Base-by-base conservation (phyloP, 92 coral and sea anemone species). In the Pocillopora grandis region DNA sequence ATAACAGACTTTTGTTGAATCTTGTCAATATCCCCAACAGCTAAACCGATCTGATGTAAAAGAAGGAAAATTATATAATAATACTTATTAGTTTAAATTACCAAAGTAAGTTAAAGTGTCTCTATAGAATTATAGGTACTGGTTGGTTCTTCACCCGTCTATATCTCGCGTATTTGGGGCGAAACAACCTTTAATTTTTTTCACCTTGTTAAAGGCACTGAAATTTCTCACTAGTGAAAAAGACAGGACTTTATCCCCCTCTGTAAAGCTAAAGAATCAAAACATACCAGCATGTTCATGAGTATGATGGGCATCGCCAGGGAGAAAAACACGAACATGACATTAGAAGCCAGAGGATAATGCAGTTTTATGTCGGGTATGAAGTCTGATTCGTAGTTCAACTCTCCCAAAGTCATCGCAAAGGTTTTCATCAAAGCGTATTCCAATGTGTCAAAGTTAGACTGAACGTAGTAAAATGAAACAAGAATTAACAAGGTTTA, bases 261-360 rank as follows among this genome's bases (percentile, higher is more conserved):
- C 31, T 27, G 0, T 27, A 27, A 27, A 27, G 31, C 49, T 27
- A 0, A 27, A 27, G 33, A 10, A 58, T 7, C 10, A 62, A 60
- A 78, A 36, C 96, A 56, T 92, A 94, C 98, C 95, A 94, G 81
- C 98, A 94, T 94, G 82, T 94, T 94, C 98, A 94, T 94, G 37
- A 94, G 89, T 55, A 94, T 94, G 76, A 94, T 94, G 15, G 98
- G 98, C 98, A 94, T 94, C 13, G 91, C 95, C 36, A 94, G 79
- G 55, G 83, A 89, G 81, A 94, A 94, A 61, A 94, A 58, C 37
- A 94, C 88, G 71, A 94, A 94, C 70, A 94, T 77, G 13, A 89
- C 58, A 66, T 94, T 94, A 73, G 90, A 87, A 36, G 93, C 79
- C 37, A 49, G 52, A 5, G 95, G 79, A 48, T 89, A 89, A 52